phyloP scores from a whole-genome alignment of 2,113 vertebrate genomes.

The Planiliza haematocheilus region DNA sequence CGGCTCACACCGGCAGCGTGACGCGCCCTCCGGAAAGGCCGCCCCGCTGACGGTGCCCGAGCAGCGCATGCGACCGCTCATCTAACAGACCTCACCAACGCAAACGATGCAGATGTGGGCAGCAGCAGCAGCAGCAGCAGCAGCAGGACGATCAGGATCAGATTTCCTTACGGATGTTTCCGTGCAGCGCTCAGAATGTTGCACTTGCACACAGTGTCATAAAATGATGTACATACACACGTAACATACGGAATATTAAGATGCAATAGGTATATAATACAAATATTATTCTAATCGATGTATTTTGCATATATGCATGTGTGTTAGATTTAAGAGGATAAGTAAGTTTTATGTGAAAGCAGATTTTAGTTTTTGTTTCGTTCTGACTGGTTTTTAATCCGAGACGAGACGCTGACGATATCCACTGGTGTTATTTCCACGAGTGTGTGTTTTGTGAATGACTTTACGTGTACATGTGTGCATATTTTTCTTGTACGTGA shows the following conservation, averaged over 20 bases:
- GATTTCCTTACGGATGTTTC: conserved; percentile 32
- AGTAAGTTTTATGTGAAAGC: conserved; percentile 52
- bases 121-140: too few relatives aligned
- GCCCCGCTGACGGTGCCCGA: background rate
- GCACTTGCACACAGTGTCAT: conserved; percentile 67
- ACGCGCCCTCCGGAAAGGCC: too few relatives aligned
- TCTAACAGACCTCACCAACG: conserved; percentile 56
- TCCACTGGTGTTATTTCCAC: conserved; percentile 50
- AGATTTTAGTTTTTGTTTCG: conserved; percentile 64
- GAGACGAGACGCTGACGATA: conserved; percentile 17
- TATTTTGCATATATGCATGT: conserved; percentile 85
- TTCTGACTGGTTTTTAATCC: conserved; percentile 58
- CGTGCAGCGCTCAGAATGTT: conserved; percentile 49
- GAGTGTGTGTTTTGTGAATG: conserved; percentile 49
- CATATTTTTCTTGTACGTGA: conserved; percentile 38
- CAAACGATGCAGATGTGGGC: conserved; percentile 34
- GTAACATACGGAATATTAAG: conserved; percentile 63
- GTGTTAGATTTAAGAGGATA: conserved; percentile 54
- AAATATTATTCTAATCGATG: conserved; percentile 69
- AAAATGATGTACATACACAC: conserved; percentile 72
- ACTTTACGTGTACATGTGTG: conserved; percentile 44
- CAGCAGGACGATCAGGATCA: conserved; percentile 17
- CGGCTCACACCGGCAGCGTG: too few relatives aligned
- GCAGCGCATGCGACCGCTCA: conserved; percentile 15
- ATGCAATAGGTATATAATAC: conserved; percentile 81